Evolutionary conservation across 2,113 vertebrate species (phyloP).

Genomic region (Semnornis frantzii): DNA sequence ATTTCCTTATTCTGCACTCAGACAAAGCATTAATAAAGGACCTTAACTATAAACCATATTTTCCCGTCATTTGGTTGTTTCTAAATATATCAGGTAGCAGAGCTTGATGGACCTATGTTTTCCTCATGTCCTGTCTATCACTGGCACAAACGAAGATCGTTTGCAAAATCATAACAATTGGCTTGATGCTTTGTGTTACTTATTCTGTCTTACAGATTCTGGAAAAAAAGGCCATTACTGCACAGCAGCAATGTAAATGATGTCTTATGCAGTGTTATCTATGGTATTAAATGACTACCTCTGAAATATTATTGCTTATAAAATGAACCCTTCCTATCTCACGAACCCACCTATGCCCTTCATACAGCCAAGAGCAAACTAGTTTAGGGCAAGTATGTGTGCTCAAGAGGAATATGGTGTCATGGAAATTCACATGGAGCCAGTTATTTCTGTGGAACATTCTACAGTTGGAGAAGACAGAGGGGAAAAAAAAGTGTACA

Average conservation of each 20-base stretch:
- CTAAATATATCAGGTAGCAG: not conserved
- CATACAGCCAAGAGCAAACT: not conserved
- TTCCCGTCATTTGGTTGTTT: not conserved
- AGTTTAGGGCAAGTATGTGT: not conserved
- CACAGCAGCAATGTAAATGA: not conserved
- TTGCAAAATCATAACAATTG: not conserved
- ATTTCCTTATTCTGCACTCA: constrained; percentile 37
- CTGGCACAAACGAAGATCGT: not conserved
- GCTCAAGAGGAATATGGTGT: not conserved
- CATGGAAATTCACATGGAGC: not conserved
- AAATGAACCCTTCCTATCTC: not conserved
- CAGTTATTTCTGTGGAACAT: not conserved
- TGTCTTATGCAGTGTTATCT: not conserved
- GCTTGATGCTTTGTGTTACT: not conserved
- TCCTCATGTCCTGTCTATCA: not conserved
- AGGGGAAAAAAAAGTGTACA: not conserved
- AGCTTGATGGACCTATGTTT: not conserved
- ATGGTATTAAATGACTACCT: not conserved
- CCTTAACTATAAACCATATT: not conserved
- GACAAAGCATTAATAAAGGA: constrained; percentile 35
- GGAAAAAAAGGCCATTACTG: not conserved
- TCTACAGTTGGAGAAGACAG: not conserved
- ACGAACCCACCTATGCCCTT: not conserved
- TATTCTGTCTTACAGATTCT: not conserved
- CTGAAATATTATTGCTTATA: not conserved